Conservation (phyloP, 2,888 invertebrate species). For the Papilio elwesi region DNA sequence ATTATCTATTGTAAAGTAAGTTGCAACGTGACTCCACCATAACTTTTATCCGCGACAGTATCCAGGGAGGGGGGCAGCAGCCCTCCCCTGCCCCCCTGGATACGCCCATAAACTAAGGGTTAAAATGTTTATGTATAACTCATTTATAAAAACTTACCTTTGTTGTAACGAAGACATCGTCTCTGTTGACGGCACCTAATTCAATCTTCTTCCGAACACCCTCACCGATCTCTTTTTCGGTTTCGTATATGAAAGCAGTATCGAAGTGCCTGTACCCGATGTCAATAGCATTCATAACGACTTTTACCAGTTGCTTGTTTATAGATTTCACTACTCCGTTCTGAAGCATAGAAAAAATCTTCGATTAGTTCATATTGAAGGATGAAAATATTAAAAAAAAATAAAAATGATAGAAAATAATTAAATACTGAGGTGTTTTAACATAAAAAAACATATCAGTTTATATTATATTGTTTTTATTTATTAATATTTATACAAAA, state of each 20-base stretch:
- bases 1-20: too few species aligned
- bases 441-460: too few species aligned
- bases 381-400: neutral
- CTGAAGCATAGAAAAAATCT: constrained; percentile 47
- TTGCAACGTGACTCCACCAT: too few species aligned
- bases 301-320: constrained; percentile 58
- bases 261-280: constrained; percentile 82
- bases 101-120: too few species aligned
- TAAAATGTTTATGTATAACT: too few species aligned
- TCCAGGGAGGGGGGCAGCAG: too few species aligned
- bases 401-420: too few species aligned
- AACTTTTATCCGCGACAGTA: too few species aligned
- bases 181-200: constrained; percentile 71
- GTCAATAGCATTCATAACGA: constrained; percentile 73
- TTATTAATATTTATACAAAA: too few species aligned
- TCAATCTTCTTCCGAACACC: constrained; percentile 71
- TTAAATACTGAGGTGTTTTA: too few species aligned
- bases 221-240: constrained; percentile 77
- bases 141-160: constrained; percentile 63
- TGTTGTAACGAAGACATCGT: constrained; percentile 81
- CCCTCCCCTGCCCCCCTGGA: too few species aligned
- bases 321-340: constrained; percentile 52
- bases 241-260: constrained; percentile 79
- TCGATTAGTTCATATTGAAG: neutral
- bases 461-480: too few species aligned